Base-by-base conservation (phyloP, 2,888 invertebrate genomes). In the Tipula helvola region DNA sequence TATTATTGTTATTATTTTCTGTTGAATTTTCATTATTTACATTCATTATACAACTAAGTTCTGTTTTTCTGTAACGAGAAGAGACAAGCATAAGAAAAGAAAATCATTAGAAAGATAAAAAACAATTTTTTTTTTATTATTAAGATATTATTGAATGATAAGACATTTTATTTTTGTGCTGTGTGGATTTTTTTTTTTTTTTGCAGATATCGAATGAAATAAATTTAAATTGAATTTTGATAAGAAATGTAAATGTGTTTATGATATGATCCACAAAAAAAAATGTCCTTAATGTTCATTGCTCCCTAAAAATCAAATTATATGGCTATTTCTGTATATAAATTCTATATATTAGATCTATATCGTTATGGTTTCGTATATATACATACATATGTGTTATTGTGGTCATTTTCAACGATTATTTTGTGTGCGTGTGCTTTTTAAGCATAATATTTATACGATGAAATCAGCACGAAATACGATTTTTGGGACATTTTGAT, bases 1-100 rank as follows among this genome's bases (percentile, higher is more conserved):
- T 71, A 71, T 71, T 71, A 71, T 71, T 71, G 71, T 71, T 71
- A 71, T 71, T 71, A 71, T 71, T 71, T 71, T 71, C 71, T 71
- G 71, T 71, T 71, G 71, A 71, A 71, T 71, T 71, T 71, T 71
- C 71, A 71, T 71, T 71, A 71, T 71, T 71, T 28, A 71, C 71
- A 71, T 71, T 71, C 71, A 71, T 71, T 71, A 71, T 71, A 28
- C 71, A 10, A 71, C 28, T 71, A 10, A 71, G 71, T 71, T 71
- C 71, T 71, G 71, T 12, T 71, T 71, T 71, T 71, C 71, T 71
- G 71, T 28, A 71, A 71, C 71, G 71, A 71, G 71, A 28, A 18
- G n/a, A 28, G 28, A 28, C 28, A 71, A 28, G 57, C 28, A 57
- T 1, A 57, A 71, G 28, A 71, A 28, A 71, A 10, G 7, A 7